Conservation (phyloP, 1,140 invertebrate species). For the Aphidius gifuensis region DNA sequence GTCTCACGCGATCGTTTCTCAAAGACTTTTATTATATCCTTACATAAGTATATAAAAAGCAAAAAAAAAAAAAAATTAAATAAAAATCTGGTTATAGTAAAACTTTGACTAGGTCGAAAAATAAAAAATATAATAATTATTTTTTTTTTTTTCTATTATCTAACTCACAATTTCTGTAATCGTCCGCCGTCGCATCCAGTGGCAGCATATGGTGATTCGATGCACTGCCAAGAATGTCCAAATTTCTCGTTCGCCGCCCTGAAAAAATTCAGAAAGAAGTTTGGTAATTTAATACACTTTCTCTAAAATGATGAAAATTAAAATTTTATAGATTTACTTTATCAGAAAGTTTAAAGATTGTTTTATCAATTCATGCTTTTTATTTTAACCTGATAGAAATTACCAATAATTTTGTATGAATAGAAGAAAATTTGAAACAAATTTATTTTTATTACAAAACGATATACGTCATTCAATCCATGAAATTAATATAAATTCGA, state of each 20-base stretch:
- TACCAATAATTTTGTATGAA: no score
- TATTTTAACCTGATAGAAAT: not conserved
- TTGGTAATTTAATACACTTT: not conserved
- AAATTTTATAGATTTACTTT: not conserved
- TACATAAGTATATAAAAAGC: not conserved
- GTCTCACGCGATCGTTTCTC: slow-evolving; percentile 16
- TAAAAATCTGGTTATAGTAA: not conserved
- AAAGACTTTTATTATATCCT: not conserved
- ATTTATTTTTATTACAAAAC: no score
- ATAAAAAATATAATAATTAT: not conserved
- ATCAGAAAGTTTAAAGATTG: not conserved
- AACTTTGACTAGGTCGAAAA: no score
- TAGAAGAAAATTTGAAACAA: no score
- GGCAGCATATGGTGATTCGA: slow-evolving; percentile 36
- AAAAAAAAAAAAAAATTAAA: not conserved
- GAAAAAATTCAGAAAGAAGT: slow-evolving; percentile 7
- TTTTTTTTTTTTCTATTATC: not conserved
- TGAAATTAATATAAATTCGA: no score
- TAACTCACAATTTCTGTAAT: slow-evolving; percentile 37
- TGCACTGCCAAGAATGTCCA: slow-evolving; percentile 37
- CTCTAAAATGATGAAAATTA: not conserved
- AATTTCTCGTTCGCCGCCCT: slow-evolving; percentile 44
- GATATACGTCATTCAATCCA: no score
- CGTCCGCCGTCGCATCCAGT: slow-evolving; percentile 26
- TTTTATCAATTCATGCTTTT: not conserved